phyloP scores from a whole-genome alignment of 1,140 invertebrate species.

The Cydia strobilella region DNA sequence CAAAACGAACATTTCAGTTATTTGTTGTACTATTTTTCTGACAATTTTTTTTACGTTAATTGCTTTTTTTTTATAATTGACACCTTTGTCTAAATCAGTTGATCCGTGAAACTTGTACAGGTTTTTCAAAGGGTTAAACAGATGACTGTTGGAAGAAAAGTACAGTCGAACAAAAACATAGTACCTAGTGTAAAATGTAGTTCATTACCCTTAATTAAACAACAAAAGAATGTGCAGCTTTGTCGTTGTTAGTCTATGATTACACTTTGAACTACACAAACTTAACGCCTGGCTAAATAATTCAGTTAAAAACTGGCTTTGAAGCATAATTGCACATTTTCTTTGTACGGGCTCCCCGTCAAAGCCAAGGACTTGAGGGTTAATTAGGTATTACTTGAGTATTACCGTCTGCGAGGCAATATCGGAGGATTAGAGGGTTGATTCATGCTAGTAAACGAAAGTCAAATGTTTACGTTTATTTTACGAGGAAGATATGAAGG shows the following conservation, averaged over 20 bases:
- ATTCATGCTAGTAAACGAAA: not conserved
- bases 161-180: not conserved
- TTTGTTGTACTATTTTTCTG: no score
- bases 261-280: not conserved
- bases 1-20: no score
- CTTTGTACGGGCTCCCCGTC: not conserved
- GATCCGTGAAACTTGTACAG: no score
- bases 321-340: conserved; percentile 24
- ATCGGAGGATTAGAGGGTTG: conserved; percentile 9
- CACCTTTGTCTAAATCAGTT: no score
- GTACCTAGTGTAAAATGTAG: not conserved
- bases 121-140: no score
- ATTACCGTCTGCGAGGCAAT: conserved; percentile 9
- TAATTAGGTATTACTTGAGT: not conserved
- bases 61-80: no score
- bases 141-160: no score
- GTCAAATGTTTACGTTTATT: not conserved
- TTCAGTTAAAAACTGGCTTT: not conserved
- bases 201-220: not conserved
- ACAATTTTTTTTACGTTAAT: no score
- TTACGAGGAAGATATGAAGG: not conserved
- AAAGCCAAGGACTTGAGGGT: not conserved
- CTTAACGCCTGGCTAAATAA: not conserved
- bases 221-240: not conserved
- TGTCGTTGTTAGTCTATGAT: not conserved